phyloP scores from a whole-genome alignment of 2,113 vertebrate species.

The Eulacestoma nigropectus region DNA sequence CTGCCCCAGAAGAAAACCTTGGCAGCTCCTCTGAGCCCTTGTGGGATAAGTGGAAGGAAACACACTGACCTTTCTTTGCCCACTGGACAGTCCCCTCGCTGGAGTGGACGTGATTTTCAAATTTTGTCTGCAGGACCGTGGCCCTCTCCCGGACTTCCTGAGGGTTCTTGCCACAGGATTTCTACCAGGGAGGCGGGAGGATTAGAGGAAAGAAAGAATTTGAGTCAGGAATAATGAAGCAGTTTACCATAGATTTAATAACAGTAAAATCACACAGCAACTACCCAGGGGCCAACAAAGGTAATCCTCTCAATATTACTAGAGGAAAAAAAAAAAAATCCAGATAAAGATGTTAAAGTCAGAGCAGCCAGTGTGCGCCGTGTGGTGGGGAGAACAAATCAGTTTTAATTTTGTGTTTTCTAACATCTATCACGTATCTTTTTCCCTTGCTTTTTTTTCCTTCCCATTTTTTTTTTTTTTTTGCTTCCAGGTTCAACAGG shows the following conservation, averaged over 20 bases:
- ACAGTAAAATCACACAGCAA: constrained; percentile 98
- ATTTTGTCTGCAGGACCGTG: constrained; percentile 87
- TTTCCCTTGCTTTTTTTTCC: neutral
- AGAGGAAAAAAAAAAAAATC: constrained; percentile 74
- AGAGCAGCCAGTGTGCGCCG: constrained; percentile 40
- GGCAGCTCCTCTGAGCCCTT: neutral
- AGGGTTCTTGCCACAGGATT: constrained; percentile 62
- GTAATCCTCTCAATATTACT: constrained; percentile 99
- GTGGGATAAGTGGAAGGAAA: neutral
- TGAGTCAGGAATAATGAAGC: constrained; percentile 87
- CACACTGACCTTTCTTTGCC: constrained; percentile 86
- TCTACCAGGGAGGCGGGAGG: constrained; percentile 71
- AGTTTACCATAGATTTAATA: constrained; percentile 97
- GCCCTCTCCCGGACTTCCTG: constrained; percentile 84
- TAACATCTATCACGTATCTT: neutral
- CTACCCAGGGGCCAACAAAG: constrained; percentile 88
- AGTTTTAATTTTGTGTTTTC: constrained; percentile 58
- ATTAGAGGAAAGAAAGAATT: constrained; percentile 70
- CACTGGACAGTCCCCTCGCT: constrained; percentile 56
- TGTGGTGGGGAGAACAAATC: constrained; percentile 28
- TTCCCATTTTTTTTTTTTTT: no score
- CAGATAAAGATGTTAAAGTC: constrained; percentile 67
- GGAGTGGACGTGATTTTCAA: constrained; percentile 86
- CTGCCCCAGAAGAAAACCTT: neutral
- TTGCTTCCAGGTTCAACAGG: neutral